Percentiles rank a stretch among this genome's conserved stretches.
Conservation (phyloP, 2,888 invertebrate genomes). For the Scrobipalpa costella region DNA sequence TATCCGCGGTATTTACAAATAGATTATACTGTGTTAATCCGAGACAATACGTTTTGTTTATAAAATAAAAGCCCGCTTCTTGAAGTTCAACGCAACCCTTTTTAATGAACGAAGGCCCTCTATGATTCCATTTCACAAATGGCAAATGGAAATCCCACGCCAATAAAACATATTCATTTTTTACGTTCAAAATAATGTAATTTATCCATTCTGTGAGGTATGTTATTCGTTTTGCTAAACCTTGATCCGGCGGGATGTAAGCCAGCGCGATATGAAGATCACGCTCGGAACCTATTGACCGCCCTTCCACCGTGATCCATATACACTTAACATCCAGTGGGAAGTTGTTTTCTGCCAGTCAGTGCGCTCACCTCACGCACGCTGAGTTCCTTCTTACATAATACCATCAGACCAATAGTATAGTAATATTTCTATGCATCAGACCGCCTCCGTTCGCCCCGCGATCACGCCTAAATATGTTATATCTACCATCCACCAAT, state of each 20-base stretch:
- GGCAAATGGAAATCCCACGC: not conserved
- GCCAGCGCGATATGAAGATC: too few relatives aligned
- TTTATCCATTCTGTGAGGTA: too few relatives aligned
- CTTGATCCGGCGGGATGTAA: too few relatives aligned
- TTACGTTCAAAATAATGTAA: not conserved
- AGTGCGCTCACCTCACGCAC: constrained; percentile 17
- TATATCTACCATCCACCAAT: too few relatives aligned
- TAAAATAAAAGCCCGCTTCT: too few relatives aligned
- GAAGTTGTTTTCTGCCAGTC: constrained; percentile 22
- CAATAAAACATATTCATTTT: not conserved
- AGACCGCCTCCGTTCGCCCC: constrained; percentile 27
- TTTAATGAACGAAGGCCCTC: not conserved
- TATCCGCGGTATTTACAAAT: not conserved
- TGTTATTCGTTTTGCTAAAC: too few relatives aligned
- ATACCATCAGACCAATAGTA: constrained; percentile 29
- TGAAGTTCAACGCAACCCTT: too few relatives aligned
- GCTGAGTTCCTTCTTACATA: constrained; percentile 7
- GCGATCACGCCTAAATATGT: too few relatives aligned
- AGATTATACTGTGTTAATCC: not conserved
- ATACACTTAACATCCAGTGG: constrained; percentile 23
- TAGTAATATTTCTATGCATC: too few relatives aligned
- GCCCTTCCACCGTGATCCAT: constrained; percentile 25
- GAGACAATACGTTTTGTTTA: too few relatives aligned
- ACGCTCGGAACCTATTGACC: too few relatives aligned
- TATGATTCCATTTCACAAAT: not conserved